Evolutionary conservation across 2,888 invertebrate genomes (phyloP).

Genomic region (Tetragonula carbonaria): DNA sequence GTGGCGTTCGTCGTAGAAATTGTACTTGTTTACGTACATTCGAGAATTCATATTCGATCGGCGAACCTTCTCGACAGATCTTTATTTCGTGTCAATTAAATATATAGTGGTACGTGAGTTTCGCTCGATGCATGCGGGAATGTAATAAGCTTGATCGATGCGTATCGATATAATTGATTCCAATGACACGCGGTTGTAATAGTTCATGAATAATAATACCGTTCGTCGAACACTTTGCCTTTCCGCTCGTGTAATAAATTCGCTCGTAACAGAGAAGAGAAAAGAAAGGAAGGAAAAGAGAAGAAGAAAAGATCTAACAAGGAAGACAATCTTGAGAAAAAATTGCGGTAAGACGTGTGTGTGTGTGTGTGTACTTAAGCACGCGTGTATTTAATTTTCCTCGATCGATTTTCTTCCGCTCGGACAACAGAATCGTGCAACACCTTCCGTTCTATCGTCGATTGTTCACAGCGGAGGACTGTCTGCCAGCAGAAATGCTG

Average conservation of each 20-base stretch:
- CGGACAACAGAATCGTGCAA: constrained; percentile 30
- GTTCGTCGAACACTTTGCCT: not conserved
- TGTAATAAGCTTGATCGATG: constrained; percentile 24
- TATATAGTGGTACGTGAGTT: too few relatives aligned
- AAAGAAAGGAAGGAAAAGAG: not conserved
- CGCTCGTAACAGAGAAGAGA: not conserved
- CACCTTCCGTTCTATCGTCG: constrained; percentile 41
- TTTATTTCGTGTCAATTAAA: not conserved
- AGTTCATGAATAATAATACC: constrained; percentile 24
- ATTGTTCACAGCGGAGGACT: constrained; percentile 8
- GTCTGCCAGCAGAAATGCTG: constrained; percentile 33
- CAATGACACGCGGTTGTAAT: not conserved
- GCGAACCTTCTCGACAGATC: not conserved
- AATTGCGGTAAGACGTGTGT: not conserved
- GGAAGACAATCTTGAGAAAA: not conserved
- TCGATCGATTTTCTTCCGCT: constrained; percentile 34
- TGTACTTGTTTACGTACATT: not conserved
- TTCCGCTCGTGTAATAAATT: not conserved
- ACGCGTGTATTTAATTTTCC: too few relatives aligned
- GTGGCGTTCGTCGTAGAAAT: not conserved
- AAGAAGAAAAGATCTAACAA: not conserved
- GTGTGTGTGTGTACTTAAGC: not conserved
- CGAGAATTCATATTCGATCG: not conserved
- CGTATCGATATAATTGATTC: constrained; percentile 30
- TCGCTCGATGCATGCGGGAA: not conserved